Conservation (phyloP, 1,140 invertebrate species). For the Pteromalus puparum region DNA sequence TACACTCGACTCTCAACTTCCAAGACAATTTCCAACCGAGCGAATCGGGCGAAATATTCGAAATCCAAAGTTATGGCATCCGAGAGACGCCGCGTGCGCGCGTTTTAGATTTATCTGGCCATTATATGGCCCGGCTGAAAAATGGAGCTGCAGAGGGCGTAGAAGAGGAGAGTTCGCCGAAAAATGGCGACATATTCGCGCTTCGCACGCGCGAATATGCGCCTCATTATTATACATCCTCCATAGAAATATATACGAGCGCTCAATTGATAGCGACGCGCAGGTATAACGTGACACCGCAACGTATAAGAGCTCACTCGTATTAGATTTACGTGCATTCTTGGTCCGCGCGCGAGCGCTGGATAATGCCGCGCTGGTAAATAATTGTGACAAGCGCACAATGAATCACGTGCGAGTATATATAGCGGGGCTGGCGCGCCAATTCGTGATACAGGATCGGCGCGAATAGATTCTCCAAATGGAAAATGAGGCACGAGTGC, state of each 20-base stretch:
- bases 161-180: not conserved
- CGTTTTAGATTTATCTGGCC: not conserved
- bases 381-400: conserved; percentile 39
- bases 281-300: not conserved
- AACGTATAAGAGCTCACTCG: not conserved
- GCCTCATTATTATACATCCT: not conserved
- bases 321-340: conserved; percentile 59
- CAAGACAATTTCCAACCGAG: too few species aligned
- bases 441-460: not conserved
- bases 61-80: not conserved
- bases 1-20: too few species aligned
- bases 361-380: conserved; percentile 41
- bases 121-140: not conserved
- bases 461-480: not conserved
- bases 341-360: conserved; percentile 38
- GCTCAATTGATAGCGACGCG: not conserved
- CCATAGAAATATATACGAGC: too few species aligned
- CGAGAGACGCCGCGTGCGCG: too few species aligned
- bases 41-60: not conserved
- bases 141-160: not conserved
- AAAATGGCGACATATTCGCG: not conserved
- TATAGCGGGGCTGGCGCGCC: not conserved
- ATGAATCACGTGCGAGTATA: conserved; percentile 32
- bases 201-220: not conserved
- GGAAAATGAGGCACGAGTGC: conserved; percentile 20